A percentile compares a stretch with the other conserved stretches of the same genome.
Conservation (phyloP, 2,888 invertebrate genomes). For the Masnerella sp. region DNA sequence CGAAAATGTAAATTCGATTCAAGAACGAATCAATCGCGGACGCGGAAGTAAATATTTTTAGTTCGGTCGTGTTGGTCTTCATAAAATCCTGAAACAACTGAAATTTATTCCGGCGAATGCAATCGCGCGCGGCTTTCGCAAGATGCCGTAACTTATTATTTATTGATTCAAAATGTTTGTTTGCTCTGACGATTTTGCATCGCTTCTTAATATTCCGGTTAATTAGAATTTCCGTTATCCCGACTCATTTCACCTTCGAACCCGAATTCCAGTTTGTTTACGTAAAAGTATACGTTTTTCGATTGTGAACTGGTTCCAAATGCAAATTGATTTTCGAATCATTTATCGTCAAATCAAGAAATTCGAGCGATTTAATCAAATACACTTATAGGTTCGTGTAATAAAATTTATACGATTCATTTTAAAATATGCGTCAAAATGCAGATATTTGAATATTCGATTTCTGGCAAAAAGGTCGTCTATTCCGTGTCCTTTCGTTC, state of each 20-base stretch:
- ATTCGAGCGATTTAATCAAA: conserved; percentile 23
- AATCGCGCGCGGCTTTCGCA: conserved; percentile 14
- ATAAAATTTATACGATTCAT: conserved; percentile 36
- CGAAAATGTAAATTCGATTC: conserved; percentile 38
- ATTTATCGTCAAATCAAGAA: conserved; percentile 2
- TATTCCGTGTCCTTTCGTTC: conserved; percentile 21
- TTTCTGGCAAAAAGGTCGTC: conserved; percentile 30
- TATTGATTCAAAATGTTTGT: conserved; percentile 40
- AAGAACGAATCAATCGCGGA: conserved; percentile 44
- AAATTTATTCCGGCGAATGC: conserved; percentile 37
- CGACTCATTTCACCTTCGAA: too few species aligned
- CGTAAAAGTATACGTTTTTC: too few species aligned
- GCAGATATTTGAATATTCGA: conserved; percentile 44
- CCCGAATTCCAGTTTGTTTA: too few species aligned
- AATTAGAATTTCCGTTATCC: too few species aligned
- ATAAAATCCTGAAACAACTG: conserved; percentile 43
- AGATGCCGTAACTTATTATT: conserved; percentile 25
- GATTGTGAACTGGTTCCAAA: neutral
- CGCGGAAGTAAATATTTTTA: conserved; percentile 47
- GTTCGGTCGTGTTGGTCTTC: conserved; percentile 30
- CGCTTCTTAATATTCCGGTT: neutral
- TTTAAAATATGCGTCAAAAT: conserved; percentile 42
- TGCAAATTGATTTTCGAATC: conserved; percentile 2
- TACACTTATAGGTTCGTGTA: neutral
- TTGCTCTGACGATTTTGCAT: conserved; percentile 1